Evolutionary conservation across 2,113 vertebrate genomes (phyloP), one percentile per base, ranked within the genome.

Genomic region (Ptychochromis oligacanthus): DNA sequence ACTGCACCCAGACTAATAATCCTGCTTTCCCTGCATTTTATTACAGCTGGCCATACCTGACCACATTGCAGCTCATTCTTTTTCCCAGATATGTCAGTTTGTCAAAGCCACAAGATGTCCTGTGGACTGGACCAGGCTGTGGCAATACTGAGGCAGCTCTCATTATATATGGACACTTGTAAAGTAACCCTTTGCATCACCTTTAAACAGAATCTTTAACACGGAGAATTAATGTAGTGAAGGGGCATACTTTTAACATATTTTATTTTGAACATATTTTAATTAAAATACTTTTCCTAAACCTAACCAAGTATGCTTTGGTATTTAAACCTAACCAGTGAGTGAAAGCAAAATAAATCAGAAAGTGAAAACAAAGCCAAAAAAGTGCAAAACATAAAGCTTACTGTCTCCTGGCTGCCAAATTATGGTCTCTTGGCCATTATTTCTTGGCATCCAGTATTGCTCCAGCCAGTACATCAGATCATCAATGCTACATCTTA

Each of bases 241-340:
- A 31, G 28, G 4, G 28, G 28, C 28, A 31, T n/a, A n/a, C n/a
- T n/a, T n/a, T n/a, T n/a, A n/a, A n/a, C n/a, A n/a, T n/a, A n/a
- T n/a, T n/a, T n/a, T n/a, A n/a, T n/a, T n/a, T n/a, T n/a, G n/a
- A n/a, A n/a, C n/a, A n/a, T 31, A 31, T 31, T 31, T 31, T 31
- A 31, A 31, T 31, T 31, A 31, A 31, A 31, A 13, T 46, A 8
- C 26, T 67, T 67, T 0, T 65, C 0, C 0, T 65, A 43, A 43
- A 65, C n/a, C 62, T 0, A 0, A 67, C 22, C 40, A 65, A 65
- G 13, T 14, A 46, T 0, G 1, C 11, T 26, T 46, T 65, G 24
- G 38, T 0, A 2, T 67, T 65, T 67, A 46, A 67, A 49, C 64
- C 24, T 67, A 18, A 26, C 40, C 15, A 4, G 64, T 67, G 40